These are phyloP conservation scores for Pomatorhinus ruficollis DNA, from an alignment of 2,113 vertebrate genomes.

Conservation along the genomic window DNA sequence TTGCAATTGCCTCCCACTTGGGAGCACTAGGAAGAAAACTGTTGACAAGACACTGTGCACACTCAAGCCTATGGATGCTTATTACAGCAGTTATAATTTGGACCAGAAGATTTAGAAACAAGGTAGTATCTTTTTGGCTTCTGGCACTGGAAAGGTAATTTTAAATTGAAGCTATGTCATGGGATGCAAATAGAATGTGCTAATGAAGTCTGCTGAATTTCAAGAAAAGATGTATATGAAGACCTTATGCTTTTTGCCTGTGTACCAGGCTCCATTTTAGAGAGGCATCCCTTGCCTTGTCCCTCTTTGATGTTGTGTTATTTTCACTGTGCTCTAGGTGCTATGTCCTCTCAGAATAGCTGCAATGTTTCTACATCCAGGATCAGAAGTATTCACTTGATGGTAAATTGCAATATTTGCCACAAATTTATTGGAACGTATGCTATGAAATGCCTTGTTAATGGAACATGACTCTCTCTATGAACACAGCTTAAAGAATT, in stretches of 20 bases:
- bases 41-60: background rate
- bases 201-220: background rate
- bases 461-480: background rate
- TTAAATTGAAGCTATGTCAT: background rate
- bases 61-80: background rate
- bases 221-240: background rate
- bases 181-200: background rate
- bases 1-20: background rate
- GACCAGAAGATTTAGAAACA: background rate
- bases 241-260: background rate
- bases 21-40: background rate
- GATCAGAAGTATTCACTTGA: background rate
- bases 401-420: background rate
- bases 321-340: background rate
- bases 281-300: background rate
- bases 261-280: background rate
- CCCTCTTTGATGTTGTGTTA: background rate
- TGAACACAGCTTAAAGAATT: background rate
- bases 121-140: background rate
- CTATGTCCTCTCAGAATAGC: background rate
- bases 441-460: background rate
- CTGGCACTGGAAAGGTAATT: background rate
- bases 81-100: background rate
- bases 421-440: background rate
- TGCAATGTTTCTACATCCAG: background rate